A percentile compares a stretch with the other conserved stretches of the same genome.
Conservation (phyloP, 2,888 invertebrate genomes). For the Plutella xylostella region DNA sequence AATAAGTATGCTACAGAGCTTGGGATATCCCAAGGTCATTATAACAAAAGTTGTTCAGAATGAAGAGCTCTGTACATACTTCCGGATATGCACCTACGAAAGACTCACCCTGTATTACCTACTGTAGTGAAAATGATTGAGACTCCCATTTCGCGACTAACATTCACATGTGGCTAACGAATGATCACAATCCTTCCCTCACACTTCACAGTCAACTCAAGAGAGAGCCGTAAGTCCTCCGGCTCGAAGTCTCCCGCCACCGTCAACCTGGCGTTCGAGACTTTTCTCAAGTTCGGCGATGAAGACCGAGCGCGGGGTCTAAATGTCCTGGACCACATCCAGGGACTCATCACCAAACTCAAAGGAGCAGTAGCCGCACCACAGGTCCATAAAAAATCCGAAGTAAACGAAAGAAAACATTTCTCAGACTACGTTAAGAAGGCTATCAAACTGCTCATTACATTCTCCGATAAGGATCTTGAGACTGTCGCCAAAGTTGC, state of each 20-base stretch:
- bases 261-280: constrained; percentile 38
- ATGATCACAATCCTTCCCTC: background rate
- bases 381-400: constrained; percentile 1
- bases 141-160: background rate
- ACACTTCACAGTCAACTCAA: constrained; percentile 17
- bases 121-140: background rate
- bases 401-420: background rate
- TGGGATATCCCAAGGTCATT: too few relatives aligned
- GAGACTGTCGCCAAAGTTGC: constrained; percentile 24
- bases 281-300: constrained; percentile 34
- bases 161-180: background rate
- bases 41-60: too few relatives aligned
- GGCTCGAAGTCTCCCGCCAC: too few relatives aligned
- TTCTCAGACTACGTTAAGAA: constrained; percentile 32
- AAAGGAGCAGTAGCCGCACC: constrained; percentile 20
- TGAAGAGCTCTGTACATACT: too few relatives aligned
- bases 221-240: background rate
- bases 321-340: constrained; percentile 27
- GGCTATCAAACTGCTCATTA: constrained; percentile 21
- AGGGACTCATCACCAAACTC: constrained; percentile 26
- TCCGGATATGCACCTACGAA: too few relatives aligned
- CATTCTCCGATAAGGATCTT: constrained; percentile 29
- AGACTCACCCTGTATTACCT: too few relatives aligned
- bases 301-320: constrained; percentile 26
- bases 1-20: too few relatives aligned